Evolutionary conservation across 1,140 invertebrate genomes (phyloP).

Genomic region (Cecropterus lyciades): DNA sequence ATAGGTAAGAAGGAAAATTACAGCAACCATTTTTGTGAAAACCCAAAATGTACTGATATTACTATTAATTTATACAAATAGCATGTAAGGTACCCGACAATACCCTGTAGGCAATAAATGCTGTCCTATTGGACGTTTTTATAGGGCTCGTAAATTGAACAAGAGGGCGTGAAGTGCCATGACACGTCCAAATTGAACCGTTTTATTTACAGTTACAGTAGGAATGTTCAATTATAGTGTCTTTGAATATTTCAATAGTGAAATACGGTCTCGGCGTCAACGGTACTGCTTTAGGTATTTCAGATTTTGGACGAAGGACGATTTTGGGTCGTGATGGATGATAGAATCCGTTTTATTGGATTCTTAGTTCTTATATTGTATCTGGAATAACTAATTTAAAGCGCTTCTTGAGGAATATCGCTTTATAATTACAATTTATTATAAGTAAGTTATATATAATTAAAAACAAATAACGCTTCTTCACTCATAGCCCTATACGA

Average conservation of each 20-base stretch:
- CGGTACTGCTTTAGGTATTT: slow-evolving; percentile 14
- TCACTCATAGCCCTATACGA: too few relatives aligned
- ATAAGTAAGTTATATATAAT: too few relatives aligned
- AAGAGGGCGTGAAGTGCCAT: slow-evolving; percentile 28
- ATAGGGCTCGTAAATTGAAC: slow-evolving; percentile 47
- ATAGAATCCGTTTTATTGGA: not conserved
- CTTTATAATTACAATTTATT: too few relatives aligned
- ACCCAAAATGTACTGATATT: slow-evolving; percentile 41
- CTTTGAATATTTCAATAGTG: slow-evolving; percentile 26
- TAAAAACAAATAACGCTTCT: too few relatives aligned
- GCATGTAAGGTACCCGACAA: slow-evolving; percentile 43
- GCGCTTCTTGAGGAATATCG: too few relatives aligned
- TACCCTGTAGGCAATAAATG: slow-evolving; percentile 48
- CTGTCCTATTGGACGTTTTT: slow-evolving; percentile 52
- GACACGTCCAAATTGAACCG: slow-evolving; percentile 38
- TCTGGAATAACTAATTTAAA: too few relatives aligned
- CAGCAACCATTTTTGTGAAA: not conserved
- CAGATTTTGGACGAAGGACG: not conserved
- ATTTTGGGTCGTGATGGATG: slow-evolving; percentile 6
- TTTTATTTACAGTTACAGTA: slow-evolving; percentile 30
- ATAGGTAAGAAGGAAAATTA: too few relatives aligned
- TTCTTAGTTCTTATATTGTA: slow-evolving; percentile 1
- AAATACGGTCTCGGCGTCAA: slow-evolving; percentile 5
- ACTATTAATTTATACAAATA: slow-evolving; percentile 51
- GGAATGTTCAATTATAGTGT: slow-evolving; percentile 29